A percentile compares a stretch with the other conserved stretches of the same genome.
These are phyloP conservation scores for Penaeus japonicus DNA, from an alignment of 1,140 invertebrate species.

Conservation along the genomic window DNA sequence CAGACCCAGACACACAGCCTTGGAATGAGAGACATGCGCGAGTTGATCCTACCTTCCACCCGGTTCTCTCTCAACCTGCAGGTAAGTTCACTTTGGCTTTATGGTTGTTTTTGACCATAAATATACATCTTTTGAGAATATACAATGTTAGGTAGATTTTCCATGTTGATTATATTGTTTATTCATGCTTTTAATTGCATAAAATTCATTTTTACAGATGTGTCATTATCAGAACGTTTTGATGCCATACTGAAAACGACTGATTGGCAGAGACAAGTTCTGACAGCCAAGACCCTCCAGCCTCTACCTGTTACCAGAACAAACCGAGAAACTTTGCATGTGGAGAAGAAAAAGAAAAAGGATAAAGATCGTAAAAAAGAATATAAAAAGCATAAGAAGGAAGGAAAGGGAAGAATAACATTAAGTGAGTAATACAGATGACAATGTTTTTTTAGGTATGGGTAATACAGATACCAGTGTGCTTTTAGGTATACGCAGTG, in stretches of 20 bases:
- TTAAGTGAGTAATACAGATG: constrained; percentile 28
- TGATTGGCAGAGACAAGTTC: constrained; percentile 78
- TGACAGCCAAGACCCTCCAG: constrained; percentile 62
- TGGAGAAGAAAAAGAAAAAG: constrained; percentile 63
- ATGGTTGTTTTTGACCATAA: too few species aligned
- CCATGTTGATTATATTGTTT: constrained; percentile 12
- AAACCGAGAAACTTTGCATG: constrained; percentile 62
- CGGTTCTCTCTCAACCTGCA: constrained; percentile 68
- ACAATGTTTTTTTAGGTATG: background rate
- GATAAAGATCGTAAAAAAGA: constrained; percentile 59
- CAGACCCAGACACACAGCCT: constrained; percentile 72
- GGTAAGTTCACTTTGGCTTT: background rate
- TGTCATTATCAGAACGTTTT: constrained; percentile 66
- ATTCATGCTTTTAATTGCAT: constrained; percentile 19
- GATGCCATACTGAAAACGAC: constrained; percentile 78
- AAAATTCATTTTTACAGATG: constrained; percentile 62
- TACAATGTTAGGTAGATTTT: too few species aligned
- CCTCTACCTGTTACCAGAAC: constrained; percentile 58
- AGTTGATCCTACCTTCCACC: constrained; percentile 86
- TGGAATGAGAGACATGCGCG: constrained; percentile 76
- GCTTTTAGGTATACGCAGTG: too few species aligned
- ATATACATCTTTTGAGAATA: too few species aligned
- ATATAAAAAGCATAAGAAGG: constrained; percentile 61
- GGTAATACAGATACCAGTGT: too few species aligned
- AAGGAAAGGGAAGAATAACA: constrained; percentile 60